These are phyloP conservation scores for Squalus acanthias DNA, from an alignment of 2,797 vertebrate genomes.

Conservation along the genomic window DNA sequence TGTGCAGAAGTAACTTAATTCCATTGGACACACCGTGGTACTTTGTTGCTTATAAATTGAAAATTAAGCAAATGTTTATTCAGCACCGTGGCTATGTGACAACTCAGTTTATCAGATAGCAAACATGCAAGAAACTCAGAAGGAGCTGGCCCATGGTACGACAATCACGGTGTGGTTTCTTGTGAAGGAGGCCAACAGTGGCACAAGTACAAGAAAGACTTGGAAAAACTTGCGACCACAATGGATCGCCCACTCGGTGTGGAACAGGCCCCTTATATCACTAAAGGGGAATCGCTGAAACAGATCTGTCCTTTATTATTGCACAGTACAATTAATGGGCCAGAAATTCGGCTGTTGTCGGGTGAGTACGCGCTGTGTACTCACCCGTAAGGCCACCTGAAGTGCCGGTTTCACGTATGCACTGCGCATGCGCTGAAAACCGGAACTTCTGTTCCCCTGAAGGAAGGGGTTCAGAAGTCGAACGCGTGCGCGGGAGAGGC, in stretches of 20 bases:
- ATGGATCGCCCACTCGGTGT: not conserved
- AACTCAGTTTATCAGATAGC: conserved; percentile 23
- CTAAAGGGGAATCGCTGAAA: not conserved
- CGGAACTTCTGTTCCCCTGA: too few relatives aligned
- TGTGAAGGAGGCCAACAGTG: not conserved
- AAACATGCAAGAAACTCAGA: not conserved
- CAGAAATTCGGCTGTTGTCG: too few relatives aligned
- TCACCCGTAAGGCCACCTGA: too few relatives aligned
- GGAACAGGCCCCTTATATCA: not conserved
- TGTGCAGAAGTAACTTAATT: conserved; percentile 20
- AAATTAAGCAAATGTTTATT: conserved; percentile 35
- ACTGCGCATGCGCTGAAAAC: too few relatives aligned
- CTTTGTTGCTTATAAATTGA: conserved; percentile 19
- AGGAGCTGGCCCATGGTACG: not conserved
- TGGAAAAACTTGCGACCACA: not conserved
- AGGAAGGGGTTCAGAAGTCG: too few relatives aligned
- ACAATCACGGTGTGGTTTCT: not conserved
- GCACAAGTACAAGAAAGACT: not conserved
- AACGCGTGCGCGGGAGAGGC: too few relatives aligned
- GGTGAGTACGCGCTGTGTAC: too few relatives aligned
- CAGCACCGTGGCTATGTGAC: not conserved
- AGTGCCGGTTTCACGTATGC: too few relatives aligned
- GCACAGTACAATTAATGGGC: not conserved
- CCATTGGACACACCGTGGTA: not conserved
- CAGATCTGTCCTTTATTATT: not conserved